Conservation (phyloP, 1,140 invertebrate genomes). For the Apis dorsata region DNA sequence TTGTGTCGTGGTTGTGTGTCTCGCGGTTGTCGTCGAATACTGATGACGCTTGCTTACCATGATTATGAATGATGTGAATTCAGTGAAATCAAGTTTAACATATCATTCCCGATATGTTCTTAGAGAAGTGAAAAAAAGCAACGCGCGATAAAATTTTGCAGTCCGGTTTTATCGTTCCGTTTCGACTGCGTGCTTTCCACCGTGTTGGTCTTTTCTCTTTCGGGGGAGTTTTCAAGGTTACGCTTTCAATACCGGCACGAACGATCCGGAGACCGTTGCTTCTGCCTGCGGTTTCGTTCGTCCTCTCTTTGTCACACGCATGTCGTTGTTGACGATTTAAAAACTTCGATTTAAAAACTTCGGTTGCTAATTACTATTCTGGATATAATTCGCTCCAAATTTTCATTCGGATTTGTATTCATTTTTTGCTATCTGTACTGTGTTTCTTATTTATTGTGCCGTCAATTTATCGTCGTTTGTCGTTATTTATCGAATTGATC, state of each 20-base stretch:
- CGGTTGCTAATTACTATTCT: too few species aligned
- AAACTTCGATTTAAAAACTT: neutral
- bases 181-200: conserved; percentile 20
- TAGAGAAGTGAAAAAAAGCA: neutral
- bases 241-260: conserved; percentile 31
- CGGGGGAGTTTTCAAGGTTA: conserved; percentile 41
- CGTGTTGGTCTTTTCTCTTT: conserved; percentile 34
- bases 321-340: too few species aligned
- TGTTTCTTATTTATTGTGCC: neutral
- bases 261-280: conserved; percentile 12
- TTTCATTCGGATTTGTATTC: neutral
- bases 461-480: neutral
- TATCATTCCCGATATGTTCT: neutral
- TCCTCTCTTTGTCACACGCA: conserved; percentile 11
- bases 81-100: conserved; percentile 21
- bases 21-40: conserved; percentile 35
- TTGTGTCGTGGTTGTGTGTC: conserved; percentile 50
- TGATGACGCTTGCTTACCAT: conserved; percentile 48
- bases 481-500: neutral
- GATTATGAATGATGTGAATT: conserved; percentile 55
- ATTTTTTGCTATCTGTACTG: neutral
- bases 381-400: too few species aligned
- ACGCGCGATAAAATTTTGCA: neutral
- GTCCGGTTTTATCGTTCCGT: neutral
- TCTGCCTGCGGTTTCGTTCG: neutral